A percentile compares a stretch with the other conserved stretches of the same genome.
Conservation (phyloP, 2,797 vertebrate genomes). For the Sebastiscus albofasciatus region DNA sequence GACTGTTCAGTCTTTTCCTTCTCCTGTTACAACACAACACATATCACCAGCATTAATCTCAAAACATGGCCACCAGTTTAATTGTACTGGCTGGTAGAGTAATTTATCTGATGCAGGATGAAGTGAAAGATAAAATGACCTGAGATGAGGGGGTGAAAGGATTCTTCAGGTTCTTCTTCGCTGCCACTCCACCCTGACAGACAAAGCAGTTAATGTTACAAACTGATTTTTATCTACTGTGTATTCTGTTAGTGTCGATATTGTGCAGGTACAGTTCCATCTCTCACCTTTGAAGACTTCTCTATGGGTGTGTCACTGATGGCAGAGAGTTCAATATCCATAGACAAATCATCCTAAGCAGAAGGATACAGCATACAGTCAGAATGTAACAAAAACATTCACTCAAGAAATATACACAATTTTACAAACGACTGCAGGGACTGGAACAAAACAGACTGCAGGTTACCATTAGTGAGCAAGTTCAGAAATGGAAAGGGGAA, state of each 20-base stretch:
- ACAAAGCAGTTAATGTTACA: background rate
- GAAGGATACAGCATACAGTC: background rate
- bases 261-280: background rate
- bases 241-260: background rate
- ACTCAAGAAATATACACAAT: background rate
- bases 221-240: background rate
- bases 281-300: constrained; percentile 64
- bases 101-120: rapidly evolving
- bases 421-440: background rate
- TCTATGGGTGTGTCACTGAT: constrained; percentile 47
- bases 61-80: background rate
- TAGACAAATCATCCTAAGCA: constrained; percentile 65
- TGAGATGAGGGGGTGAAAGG: constrained; percentile 57
- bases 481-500: background rate
- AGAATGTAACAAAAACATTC: background rate
- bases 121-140: constrained; percentile 28
- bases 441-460: background rate
- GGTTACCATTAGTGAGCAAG: background rate
- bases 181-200: constrained; percentile 49
- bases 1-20: constrained; percentile 46
- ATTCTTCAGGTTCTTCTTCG: constrained; percentile 61
- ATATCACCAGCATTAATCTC: background rate
- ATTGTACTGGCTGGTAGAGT: background rate
- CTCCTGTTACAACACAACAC: constrained; percentile 42
- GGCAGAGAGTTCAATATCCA: constrained; percentile 37